These are phyloP conservation scores for Lordiphosa fenestrarum DNA, from an alignment of 2,888 invertebrate genomes.

Conservation along the genomic window DNA sequence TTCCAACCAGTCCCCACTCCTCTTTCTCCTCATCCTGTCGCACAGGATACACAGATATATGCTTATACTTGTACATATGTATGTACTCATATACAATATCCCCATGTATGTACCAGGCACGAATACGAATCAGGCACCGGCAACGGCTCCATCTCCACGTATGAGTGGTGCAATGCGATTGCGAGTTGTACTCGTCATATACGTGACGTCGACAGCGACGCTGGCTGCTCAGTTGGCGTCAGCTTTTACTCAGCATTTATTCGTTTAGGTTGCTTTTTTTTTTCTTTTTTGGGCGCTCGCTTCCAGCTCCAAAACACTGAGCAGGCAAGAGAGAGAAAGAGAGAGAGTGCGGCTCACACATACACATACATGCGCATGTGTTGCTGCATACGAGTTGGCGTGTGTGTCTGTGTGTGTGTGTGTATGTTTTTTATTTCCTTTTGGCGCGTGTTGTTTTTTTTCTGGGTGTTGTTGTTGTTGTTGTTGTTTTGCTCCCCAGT, in stretches of 20 bases:
- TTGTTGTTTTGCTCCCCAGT: constrained; percentile 68
- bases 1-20: constrained; percentile 7
- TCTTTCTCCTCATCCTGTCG: not conserved
- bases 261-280: constrained; percentile 34
- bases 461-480: constrained; percentile 38
- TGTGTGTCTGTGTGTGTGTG: constrained; percentile 19
- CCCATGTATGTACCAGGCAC: constrained; percentile 32
- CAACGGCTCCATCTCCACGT: constrained; percentile 44
- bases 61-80: constrained; percentile 16
- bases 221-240: constrained; percentile 29
- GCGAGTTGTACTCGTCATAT: constrained; percentile 62
- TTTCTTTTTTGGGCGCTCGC: constrained; percentile 39
- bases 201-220: constrained; percentile 44
- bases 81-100: constrained; percentile 24
- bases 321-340: constrained; percentile 42
- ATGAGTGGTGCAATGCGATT: constrained; percentile 66
- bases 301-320: constrained; percentile 36
- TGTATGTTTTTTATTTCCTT: constrained; percentile 69
- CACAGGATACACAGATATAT: constrained; percentile 12
- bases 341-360: constrained; percentile 33
- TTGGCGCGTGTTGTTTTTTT: constrained; percentile 48
- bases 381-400: constrained; percentile 76
- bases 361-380: constrained; percentile 43
- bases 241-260: constrained; percentile 47
- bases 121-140: constrained; percentile 61